Base-by-base conservation (phyloP, 2,888 invertebrate genomes). In the Idaea dimidiata region DNA sequence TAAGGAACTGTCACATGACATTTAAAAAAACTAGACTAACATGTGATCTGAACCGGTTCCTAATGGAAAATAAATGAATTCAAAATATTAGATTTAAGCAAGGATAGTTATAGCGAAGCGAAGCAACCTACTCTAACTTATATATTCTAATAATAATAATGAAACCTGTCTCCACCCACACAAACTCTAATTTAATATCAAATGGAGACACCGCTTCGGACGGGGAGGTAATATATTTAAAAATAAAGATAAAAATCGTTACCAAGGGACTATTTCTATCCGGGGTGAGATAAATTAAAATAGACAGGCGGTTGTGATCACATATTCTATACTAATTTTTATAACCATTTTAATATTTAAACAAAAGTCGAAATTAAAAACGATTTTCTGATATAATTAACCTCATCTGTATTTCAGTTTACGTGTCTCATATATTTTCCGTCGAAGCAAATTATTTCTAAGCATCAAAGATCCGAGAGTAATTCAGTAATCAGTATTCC, bases 241-340 rank as follows among this genome's bases (percentile, higher is more conserved):
- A 86, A 86, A 84, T 86, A 86, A 77, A 78, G 70, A 76, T 80
- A 81, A 84, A 84, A 86, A 86, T 86, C 87, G 84, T 86, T 86
- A 85, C 72, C 70, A 72, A 72, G 72, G 75, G 74, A 78, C 81
- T 83, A 84, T 86, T 85, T 85, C 76, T 72, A 82, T 74, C 75
- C 75, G 77, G 75, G 76, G 76, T 73, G 72, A 73, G 72, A 76
- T 75, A 74, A 80, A 81, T 81, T 78, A 76, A 80, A 80, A 79
- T 80, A 80, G 81, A 80, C 72, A 69, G 63, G 61, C 65, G 66
- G 67, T 67, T 69, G 62, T 70, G 69, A 71, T 69, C 72, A 70
- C 68, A 66, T 43, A 43, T 43, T 43, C 43, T 43, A 43, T 14
- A 43, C 8, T 43, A 2, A 43, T 43, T 14, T 43, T 43, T 43